These are phyloP conservation scores for Hypothenemus hampei DNA, from an alignment of 1,140 invertebrate species.

Conservation along the genomic window DNA sequence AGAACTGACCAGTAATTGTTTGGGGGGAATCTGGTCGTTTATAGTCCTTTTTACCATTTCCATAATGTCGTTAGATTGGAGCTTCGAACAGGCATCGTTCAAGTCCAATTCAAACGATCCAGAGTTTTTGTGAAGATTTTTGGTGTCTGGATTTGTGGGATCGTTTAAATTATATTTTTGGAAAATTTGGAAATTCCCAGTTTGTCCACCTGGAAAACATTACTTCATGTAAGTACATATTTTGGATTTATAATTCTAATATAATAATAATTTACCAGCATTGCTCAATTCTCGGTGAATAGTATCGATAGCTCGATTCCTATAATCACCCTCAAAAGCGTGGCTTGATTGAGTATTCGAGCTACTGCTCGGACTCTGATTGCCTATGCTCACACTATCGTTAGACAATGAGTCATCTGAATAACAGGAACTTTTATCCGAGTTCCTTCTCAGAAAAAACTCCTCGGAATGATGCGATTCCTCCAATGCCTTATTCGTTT, in stretches of 20 bases:
- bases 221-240: not conserved
- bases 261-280: slow-evolving; percentile 17
- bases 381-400: slow-evolving; percentile 46
- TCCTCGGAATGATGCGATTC: slow-evolving; percentile 30
- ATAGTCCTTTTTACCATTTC: slow-evolving; percentile 78
- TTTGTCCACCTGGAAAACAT: slow-evolving; percentile 16
- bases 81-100: slow-evolving; percentile 72
- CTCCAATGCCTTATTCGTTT: slow-evolving; percentile 12
- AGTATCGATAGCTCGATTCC: slow-evolving; percentile 23
- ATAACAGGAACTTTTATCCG: slow-evolving; percentile 60
- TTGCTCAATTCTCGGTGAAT: slow-evolving; percentile 35
- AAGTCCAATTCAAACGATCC: slow-evolving; percentile 48
- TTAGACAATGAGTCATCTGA: slow-evolving; percentile 64
- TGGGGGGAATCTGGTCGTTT: slow-evolving; percentile 68
- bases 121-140: slow-evolving; percentile 33
- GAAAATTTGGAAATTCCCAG: slow-evolving; percentile 39
- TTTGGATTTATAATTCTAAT: too few relatives aligned
- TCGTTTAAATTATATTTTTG: slow-evolving; percentile 33
- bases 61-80: slow-evolving; percentile 73
- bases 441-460: slow-evolving; percentile 42
- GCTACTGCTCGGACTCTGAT: slow-evolving; percentile 41
- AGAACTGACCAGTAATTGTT: slow-evolving; percentile 57
- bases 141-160: not conserved
- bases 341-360: slow-evolving; percentile 42
- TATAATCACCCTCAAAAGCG: slow-evolving; percentile 32